Evolutionary conservation across 2,888 invertebrate species (phyloP).

Genomic region (Athripsodes cinereus): DNA sequence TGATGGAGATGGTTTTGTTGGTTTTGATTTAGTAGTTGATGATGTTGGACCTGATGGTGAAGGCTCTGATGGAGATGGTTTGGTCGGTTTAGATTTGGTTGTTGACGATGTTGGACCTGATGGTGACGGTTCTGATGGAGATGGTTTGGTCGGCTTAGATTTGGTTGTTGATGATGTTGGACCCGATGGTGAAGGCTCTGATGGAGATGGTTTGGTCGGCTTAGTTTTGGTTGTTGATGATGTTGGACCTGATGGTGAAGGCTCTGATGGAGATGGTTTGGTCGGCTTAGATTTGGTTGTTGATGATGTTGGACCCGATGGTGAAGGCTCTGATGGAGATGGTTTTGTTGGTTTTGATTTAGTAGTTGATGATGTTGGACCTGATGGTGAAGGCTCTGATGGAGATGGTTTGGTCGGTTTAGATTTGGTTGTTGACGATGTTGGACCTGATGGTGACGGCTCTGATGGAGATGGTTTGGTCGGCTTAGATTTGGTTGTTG

Average conservation of each 20-base stretch:
- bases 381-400: background rate
- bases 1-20: background rate
- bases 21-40: background rate
- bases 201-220: background rate
- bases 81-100: no score
- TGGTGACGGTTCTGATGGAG: no score
- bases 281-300: background rate
- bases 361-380: background rate
- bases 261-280: conserved; percentile 29
- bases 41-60: background rate
- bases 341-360: background rate
- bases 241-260: conserved; percentile 27
- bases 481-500: background rate
- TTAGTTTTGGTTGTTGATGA: background rate
- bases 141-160: background rate
- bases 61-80: background rate
- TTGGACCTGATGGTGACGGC: no score
- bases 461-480: no score
- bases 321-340: background rate
- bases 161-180: background rate
- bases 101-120: no score
- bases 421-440: no score
- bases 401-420: no score
- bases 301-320: background rate
- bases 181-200: background rate